These are phyloP conservation scores for Isurus oxyrinchus DNA, from an alignment of 2,113 vertebrate genomes.

Conservation along the genomic window DNA sequence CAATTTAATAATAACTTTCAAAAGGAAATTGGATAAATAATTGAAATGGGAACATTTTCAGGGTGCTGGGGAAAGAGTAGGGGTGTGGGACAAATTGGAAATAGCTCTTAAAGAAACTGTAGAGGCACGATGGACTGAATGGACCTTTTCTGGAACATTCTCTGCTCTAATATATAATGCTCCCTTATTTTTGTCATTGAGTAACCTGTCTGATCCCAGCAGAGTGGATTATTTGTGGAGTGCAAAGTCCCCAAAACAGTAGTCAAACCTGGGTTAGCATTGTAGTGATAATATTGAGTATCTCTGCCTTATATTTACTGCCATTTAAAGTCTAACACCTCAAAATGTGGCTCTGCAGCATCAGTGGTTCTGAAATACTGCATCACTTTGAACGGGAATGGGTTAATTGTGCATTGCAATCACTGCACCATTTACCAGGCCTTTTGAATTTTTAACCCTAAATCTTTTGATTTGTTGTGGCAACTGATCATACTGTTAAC, in stretches of 20 bases:
- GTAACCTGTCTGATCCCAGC: too few species aligned
- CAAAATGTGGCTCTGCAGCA: not conserved
- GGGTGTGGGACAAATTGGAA: not conserved
- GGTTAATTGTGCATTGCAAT: not conserved
- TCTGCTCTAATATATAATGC: not conserved
- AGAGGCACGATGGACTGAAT: not conserved
- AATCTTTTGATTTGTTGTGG: not conserved
- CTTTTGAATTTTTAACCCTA: not conserved
- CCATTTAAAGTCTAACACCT: not conserved
- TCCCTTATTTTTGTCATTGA: not conserved
- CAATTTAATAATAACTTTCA: not conserved
- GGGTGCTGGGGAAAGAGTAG: too few species aligned
- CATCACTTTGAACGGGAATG: not conserved
- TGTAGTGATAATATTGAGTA: not conserved
- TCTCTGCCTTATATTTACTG: not conserved
- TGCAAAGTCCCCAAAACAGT: not conserved
- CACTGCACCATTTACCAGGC: not conserved
- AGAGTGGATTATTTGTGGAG: not conserved
- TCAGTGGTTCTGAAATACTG: not conserved
- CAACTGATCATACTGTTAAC: not conserved
- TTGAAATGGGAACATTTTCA: not conserved
- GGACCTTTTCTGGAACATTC: not conserved
- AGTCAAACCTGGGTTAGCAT: not conserved
- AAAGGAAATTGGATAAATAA: not conserved
- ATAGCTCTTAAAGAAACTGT: not conserved